phyloP scores from a whole-genome alignment of 2,113 vertebrate genomes.

The Irena cyanogastra region DNA sequence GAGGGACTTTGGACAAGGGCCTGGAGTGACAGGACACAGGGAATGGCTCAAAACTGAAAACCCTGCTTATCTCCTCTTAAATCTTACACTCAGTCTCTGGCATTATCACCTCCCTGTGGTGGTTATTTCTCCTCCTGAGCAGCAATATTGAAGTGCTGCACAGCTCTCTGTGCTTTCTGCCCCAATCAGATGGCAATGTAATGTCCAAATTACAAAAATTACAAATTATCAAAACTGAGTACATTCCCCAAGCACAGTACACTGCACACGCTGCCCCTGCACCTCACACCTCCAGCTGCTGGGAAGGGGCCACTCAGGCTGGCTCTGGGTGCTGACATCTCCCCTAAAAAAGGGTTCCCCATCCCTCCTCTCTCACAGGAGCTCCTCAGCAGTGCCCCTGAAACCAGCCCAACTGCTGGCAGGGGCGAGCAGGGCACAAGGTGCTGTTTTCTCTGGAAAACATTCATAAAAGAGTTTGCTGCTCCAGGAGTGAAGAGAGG shows the following conservation, averaged over 20 bases:
- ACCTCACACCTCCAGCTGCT: background rate
- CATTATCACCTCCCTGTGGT: background rate
- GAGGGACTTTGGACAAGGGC: accelerated
- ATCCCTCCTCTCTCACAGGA: background rate
- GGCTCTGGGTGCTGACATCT: background rate
- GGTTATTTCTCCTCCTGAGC: background rate
- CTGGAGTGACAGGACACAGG: background rate
- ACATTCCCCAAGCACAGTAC: background rate
- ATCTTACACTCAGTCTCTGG: background rate
- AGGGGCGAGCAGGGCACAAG: background rate
- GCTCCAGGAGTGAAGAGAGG: background rate
- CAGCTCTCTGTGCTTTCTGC: background rate
- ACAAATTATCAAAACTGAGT: background rate
- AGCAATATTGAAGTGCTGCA: background rate
- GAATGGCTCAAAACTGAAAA: background rate
- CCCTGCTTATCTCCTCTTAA: too few species aligned
- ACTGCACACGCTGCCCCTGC: background rate
- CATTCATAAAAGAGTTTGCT: background rate
- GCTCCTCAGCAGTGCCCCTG: background rate
- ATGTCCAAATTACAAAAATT: too few species aligned
- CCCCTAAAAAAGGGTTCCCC: background rate
- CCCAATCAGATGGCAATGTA: background rate
- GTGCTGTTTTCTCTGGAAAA: background rate
- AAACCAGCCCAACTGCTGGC: background rate
- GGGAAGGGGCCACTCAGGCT: background rate